Evolutionary conservation across 1,140 invertebrate species (phyloP).

Genomic region (Eubasilissa regina): DNA sequence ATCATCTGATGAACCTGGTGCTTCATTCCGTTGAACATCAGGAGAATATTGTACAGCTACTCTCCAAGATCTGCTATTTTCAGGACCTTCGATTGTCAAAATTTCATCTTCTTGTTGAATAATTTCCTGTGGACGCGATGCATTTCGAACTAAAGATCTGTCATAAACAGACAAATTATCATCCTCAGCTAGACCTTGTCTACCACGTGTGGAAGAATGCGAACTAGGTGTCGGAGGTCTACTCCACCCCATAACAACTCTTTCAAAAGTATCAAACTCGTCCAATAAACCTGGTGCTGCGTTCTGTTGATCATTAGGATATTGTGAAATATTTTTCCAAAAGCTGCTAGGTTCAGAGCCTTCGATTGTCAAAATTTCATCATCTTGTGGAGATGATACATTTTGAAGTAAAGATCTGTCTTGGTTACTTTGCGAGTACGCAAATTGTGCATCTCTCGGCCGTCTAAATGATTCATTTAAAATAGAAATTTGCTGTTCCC

Average conservation of each 20-base stretch:
- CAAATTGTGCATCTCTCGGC: neutral
- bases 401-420: neutral
- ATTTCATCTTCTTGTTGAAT: constrained; percentile 1
- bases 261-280: too few species aligned
- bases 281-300: too few species aligned
- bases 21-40: neutral
- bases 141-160: neutral
- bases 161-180: too few species aligned
- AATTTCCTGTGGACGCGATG: neutral
- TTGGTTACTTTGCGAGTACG: too few species aligned
- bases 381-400: neutral
- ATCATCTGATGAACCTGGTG: neutral
- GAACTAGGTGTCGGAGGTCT: too few species aligned
- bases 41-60: constrained; percentile 20
- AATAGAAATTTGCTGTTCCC: constrained; percentile 16
- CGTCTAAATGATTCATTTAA: constrained; percentile 17
- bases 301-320: neutral
- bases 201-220: too few species aligned
- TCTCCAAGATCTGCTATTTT: neutral
- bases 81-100: constrained; percentile 2
- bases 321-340: neutral
- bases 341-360: neutral
- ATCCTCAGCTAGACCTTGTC: too few species aligned
- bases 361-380: constrained; percentile 14
- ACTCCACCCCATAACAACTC: too few species aligned